Conservation (phyloP, 2,797 vertebrate genomes). For the Dallia pectoralis region DNA sequence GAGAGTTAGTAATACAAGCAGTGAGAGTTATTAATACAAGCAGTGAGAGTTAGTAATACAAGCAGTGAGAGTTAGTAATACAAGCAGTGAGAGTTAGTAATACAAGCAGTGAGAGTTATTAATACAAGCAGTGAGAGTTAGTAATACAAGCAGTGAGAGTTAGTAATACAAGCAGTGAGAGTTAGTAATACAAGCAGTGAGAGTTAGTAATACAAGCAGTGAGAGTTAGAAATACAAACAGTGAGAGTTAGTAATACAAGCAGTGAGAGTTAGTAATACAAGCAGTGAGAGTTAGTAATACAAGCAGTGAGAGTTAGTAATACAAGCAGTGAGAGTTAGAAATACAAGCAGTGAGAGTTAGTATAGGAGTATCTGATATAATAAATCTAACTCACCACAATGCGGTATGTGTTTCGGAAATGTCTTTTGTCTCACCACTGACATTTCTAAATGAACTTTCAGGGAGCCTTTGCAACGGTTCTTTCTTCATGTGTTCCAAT, state of each 20-base stretch:
- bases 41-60: conserved; percentile 11
- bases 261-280: conserved; percentile 11
- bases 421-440: neutral
- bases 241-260: conserved; percentile 20
- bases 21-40: conserved; percentile 19
- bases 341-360: conserved; percentile 24
- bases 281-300: neutral
- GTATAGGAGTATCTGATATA: conserved; percentile 41
- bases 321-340: neutral
- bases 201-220: conserved; percentile 18
- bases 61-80: neutral
- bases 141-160: conserved; percentile 2
- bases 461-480: conserved; percentile 83
- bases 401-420: conserved; percentile 11
- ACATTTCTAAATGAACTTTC: conserved; percentile 42
- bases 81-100: conserved; percentile 28
- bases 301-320: conserved; percentile 18
- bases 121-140: conserved; percentile 24
- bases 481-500: conserved; percentile 90
- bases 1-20: conserved; percentile 13
- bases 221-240: neutral
- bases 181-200: conserved; percentile 11
- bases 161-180: conserved; percentile 20
- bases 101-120: neutral
- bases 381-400: conserved; percentile 8